Base-by-base conservation (phyloP, 2,888 invertebrate genomes). In the Troilus luridus region DNA sequence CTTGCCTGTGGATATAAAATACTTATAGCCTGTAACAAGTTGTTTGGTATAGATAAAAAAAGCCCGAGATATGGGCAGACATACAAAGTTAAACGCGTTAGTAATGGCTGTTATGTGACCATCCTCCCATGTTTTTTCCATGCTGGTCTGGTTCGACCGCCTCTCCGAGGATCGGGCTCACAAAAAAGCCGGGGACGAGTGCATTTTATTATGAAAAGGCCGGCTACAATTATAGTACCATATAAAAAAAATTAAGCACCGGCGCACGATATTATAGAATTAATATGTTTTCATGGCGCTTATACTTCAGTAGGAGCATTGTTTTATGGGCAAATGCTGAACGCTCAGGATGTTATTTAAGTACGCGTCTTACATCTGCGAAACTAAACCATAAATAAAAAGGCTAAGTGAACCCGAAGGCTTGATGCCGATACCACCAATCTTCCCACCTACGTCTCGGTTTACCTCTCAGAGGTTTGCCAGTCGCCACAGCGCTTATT, bases 21-120 rank as follows among this genome's bases (percentile, higher is more conserved):
- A 27, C 72, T 67, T 6, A 24, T 67, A 24, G 5, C 10, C 67
- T 67, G 67, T 67, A 24, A 67, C 24, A 24, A 41, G 72, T 0
- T 41, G 72, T 41, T 77, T 24, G 72, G 17, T 24, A 41, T 17
- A 41, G 41, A 41, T 41, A 14, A 6, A 41, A 72, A 72, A 72
- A 64, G 14, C 5, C 7, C 14, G 12, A 67, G 67, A 64, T n/a
- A 64, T 64, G 14, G 24, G 24, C 67, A 5, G 67, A 41, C 17
- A 17, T 77, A 77, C 41, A 41, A 27, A 77, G 72, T 41, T 77
- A 77, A 77, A 41, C 72, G 41, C 41, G 72, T 77, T 77, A 41
- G 27, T 77, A 77, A 77, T 77, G 41, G 72, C 17, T 77, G 72
- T 77, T 77, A 41, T 77, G 72, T 41, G 72, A 77, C 72, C 72